Conservation (phyloP, 2,797 vertebrate genomes). For the Dryobates pubescens region DNA sequence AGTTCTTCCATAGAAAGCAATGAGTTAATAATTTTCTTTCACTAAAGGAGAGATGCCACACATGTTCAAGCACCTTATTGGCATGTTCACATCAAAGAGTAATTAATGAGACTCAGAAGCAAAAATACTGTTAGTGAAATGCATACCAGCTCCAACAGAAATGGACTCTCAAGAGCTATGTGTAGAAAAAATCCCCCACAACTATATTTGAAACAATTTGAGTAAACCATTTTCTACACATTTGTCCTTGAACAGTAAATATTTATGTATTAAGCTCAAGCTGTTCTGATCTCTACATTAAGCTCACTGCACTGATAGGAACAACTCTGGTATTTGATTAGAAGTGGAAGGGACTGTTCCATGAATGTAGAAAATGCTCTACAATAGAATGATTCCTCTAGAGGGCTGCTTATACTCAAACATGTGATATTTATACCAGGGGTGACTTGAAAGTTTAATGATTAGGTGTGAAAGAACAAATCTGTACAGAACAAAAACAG, state of each 20-base stretch:
- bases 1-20: background rate
- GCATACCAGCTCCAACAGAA: background rate
- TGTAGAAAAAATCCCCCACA: background rate
- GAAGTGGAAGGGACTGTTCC: background rate
- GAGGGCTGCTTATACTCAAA: background rate
- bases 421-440: background rate
- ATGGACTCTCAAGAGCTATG: background rate
- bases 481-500: background rate
- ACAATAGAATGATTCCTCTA: background rate
- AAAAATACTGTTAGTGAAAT: background rate
- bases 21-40: background rate
- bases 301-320: background rate
- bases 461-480: background rate
- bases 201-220: background rate
- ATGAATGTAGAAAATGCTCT: background rate
- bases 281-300: background rate
- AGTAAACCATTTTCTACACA: background rate
- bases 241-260: background rate
- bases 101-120: background rate
- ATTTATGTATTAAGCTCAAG: background rate
- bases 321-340: background rate
- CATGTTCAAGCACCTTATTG: background rate
- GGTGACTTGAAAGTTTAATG: background rate
- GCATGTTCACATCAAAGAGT: background rate
- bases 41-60: background rate